These are phyloP conservation scores for Solenopsis invicta DNA, from an alignment of 1,140 invertebrate genomes.

Conservation along the genomic window DNA sequence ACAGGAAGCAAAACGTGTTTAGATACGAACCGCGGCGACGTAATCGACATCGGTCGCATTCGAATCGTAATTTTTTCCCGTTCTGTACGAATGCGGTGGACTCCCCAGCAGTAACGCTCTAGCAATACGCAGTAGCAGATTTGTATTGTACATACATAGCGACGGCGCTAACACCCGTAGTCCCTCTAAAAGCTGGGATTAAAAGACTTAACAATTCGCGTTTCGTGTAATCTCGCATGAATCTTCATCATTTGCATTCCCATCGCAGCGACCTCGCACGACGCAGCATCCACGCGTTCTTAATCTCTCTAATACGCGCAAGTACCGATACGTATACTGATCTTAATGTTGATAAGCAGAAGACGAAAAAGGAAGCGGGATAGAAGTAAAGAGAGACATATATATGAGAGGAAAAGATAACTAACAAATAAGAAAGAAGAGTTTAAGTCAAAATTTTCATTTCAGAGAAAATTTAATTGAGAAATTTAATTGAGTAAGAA, in stretches of 20 bases:
- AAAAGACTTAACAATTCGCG: slow-evolving; percentile 75
- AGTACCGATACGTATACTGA: slow-evolving; percentile 20
- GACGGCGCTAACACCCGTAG: slow-evolving; percentile 40
- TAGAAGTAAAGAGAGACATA: neutral
- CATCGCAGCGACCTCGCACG: slow-evolving; percentile 11
- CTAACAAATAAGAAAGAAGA: neutral
- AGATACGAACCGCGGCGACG: slow-evolving; percentile 21
- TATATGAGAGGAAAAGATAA: neutral
- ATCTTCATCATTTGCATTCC: slow-evolving; percentile 75
- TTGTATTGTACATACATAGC: slow-evolving; percentile 48
- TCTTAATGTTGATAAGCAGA: slow-evolving; percentile 11
- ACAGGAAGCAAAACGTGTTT: slow-evolving; percentile 32
- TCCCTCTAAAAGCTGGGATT: slow-evolving; percentile 68
- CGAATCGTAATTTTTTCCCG: slow-evolving; percentile 43
- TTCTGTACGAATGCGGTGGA: neutral
- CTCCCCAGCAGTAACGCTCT: neutral
- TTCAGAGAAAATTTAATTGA: neutral
- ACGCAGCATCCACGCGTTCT: slow-evolving; percentile 17
- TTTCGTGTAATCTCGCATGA: slow-evolving; percentile 76
- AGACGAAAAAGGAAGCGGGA: neutral
- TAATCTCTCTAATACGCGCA: slow-evolving; percentile 37
- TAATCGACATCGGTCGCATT: neutral
- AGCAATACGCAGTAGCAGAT: slow-evolving; percentile 41
- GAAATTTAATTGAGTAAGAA: neutral
- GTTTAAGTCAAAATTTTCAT: neutral